Percentiles rank a stretch among this genome's conserved stretches.
Conservation (phyloP, 2,797 vertebrate genomes). For the Pelochelys cantorii region DNA sequence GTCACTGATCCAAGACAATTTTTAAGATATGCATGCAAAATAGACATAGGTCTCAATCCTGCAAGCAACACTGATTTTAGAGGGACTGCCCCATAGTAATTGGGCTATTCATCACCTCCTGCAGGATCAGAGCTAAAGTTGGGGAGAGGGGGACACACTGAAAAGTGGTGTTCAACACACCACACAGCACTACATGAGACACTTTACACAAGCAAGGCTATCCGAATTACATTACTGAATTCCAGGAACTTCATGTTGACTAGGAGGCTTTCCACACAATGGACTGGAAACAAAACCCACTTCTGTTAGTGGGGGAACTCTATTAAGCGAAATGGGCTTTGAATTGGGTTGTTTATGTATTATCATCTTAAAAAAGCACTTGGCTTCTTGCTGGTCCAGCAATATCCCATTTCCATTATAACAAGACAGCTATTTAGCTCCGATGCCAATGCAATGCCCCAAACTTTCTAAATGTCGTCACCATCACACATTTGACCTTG, state of each 20-base stretch:
- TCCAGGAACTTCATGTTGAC: background rate
- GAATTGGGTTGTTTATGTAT: background rate
- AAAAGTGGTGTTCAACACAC: background rate
- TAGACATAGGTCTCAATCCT: background rate
- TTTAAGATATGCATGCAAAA: slow-evolving; percentile 13
- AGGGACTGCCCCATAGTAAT: background rate
- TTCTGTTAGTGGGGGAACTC: background rate
- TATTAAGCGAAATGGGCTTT: background rate
- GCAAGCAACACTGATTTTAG: background rate
- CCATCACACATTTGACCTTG: background rate
- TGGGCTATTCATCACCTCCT: background rate
- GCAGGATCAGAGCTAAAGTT: background rate
- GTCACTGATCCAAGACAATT: background rate
- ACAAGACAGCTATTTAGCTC: background rate
- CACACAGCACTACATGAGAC: background rate
- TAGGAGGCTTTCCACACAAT: background rate
- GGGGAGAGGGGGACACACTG: background rate
- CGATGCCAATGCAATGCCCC: background rate
- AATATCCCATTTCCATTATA: background rate
- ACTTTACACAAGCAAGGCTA: background rate
- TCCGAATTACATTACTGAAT: background rate
- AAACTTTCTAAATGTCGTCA: background rate
- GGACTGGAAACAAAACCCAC: background rate
- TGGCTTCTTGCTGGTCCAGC: background rate
- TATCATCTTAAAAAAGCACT: background rate